These are phyloP conservation scores for Lynx canadensis DNA, from an alignment of 2,113 vertebrate genomes.

Conservation along the genomic window DNA sequence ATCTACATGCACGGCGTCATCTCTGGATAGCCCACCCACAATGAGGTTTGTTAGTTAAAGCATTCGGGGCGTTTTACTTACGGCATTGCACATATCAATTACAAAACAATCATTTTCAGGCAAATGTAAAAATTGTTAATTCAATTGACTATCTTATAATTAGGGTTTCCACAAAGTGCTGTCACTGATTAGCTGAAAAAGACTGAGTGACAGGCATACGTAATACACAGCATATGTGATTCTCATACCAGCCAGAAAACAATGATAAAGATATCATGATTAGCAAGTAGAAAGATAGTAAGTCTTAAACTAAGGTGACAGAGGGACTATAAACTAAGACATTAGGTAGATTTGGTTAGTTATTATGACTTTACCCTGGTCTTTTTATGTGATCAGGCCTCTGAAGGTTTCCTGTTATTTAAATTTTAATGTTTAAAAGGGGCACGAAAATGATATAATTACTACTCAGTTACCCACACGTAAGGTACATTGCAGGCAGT, in stretches of 20 bases:
- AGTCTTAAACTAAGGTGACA: conserved; percentile 42
- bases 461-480: conserved; percentile 72
- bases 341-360: conserved; percentile 61
- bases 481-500: conserved; percentile 73
- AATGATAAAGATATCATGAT: conserved; percentile 40
- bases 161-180: conserved; percentile 66
- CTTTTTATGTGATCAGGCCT: conserved; percentile 70
- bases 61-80: conserved; percentile 43
- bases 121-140: conserved; percentile 66
- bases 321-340: conserved; percentile 69
- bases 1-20: not conserved
- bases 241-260: conserved; percentile 63
- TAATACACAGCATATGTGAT: conserved; percentile 12
- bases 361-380: conserved; percentile 58
- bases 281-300: conserved; percentile 43
- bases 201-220: conserved; percentile 23
- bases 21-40: conserved; percentile 36
- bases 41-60: conserved; percentile 60
- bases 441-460: conserved; percentile 78
- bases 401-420: conserved; percentile 76
- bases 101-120: conserved; percentile 62
- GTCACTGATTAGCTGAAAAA: conserved; percentile 57
- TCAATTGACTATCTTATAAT: conserved; percentile 72
- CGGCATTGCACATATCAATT: conserved; percentile 40
- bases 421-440: conserved; percentile 79